Evolutionary conservation across 2,113 vertebrate genomes (phyloP).

Genomic region (Gracilinanus agilis): DNA sequence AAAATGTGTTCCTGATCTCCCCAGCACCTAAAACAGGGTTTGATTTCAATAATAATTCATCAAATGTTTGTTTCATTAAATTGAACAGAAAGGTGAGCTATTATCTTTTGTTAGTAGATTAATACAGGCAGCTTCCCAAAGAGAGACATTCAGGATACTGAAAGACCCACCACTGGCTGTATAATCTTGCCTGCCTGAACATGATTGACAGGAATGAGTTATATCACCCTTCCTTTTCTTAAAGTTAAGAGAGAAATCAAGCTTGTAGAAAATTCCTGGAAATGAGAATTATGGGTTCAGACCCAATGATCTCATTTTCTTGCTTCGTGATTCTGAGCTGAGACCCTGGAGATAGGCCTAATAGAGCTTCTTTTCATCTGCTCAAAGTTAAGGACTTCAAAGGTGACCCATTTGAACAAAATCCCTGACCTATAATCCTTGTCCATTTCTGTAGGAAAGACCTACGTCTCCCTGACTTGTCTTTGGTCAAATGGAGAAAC

Average conservation of each 20-base stretch:
- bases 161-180: conserved; percentile 3
- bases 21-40: too few species aligned
- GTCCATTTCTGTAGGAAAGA: conserved; percentile 67
- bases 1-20: too few species aligned
- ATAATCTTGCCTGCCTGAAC: conserved; percentile 25
- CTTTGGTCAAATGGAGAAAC: conserved; percentile 39
- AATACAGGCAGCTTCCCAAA: neutral
- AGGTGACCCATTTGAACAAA: conserved; percentile 74
- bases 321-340: conserved; percentile 71
- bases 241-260: conserved; percentile 54
- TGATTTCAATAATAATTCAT: neutral
- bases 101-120: neutral
- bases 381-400: conserved; percentile 72
- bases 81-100: neutral
- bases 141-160: neutral
- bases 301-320: conserved; percentile 67
- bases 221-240: conserved; percentile 46
- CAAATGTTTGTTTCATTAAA: neutral
- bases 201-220: conserved; percentile 45
- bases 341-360: conserved; percentile 60
- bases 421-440: conserved; percentile 72
- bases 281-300: conserved; percentile 67
- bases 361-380: conserved; percentile 72
- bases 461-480: conserved; percentile 47
- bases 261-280: conserved; percentile 48